Evolutionary conservation across 2,888 invertebrate genomes (phyloP), one percentile per base, ranked within the genome.

Genomic region (Metallyticus violacea): DNA sequence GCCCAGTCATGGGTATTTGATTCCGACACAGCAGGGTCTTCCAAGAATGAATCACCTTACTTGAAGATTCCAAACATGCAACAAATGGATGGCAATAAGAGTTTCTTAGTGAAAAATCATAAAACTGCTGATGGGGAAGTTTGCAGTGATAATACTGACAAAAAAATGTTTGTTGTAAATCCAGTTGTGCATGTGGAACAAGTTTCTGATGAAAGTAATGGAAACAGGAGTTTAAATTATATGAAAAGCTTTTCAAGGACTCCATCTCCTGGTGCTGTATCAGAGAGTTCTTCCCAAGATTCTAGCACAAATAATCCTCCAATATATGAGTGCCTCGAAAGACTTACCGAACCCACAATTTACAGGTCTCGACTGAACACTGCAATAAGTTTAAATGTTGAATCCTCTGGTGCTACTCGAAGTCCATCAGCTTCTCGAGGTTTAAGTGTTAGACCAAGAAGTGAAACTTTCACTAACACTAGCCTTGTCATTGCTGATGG

Each of bases 1-100:
- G 91, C 92, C 26, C 93, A 93, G 89, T 93, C 93, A 88, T 93
- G 93, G 93, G 93, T 93, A 81, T 93, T 93, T 90, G 93, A 93
- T 85, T 91, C 90, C n/a, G 89, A 89, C 85, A 87, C 88, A 9
- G 87, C 87, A 7, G 89, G 88, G 15, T 88, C 89, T 77, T 89
- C 89, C 9, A 89, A 89, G 85, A 88, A 88, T 15, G 88, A 91
- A 76, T 91, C 91, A 2, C 88, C 88, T 27, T 88, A 88, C 78
- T 87, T 88, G 15, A 88, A 88, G 83, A 85, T 88, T 30, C 88
- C 88, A 15, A 87, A 85, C 29, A 79, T 84, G 77, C 76, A 85
- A 27, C 84, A 81, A 15, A 82, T 87, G 77, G 87, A 86, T 77
- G 77, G 79, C 28, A 86, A 28, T 62, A 88, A 88, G 79, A 87